Base-by-base conservation (phyloP, 23 tunicate species). In the Styela clava region DNA sequence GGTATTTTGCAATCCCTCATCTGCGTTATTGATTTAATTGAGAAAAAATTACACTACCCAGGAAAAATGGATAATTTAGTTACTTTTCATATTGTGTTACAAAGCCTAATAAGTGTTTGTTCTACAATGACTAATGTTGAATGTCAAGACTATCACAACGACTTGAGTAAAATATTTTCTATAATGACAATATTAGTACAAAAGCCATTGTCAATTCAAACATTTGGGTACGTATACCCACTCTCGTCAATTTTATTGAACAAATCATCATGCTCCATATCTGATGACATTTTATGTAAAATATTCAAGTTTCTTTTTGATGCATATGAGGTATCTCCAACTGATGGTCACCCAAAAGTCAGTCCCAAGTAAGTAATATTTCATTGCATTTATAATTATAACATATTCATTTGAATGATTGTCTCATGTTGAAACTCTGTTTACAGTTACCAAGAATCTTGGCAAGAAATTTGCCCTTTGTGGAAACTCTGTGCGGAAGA, bases 391-490 rank as follows among this genome's bases (percentile, higher is more conserved):
- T n/a, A n/a, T n/a, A n/a, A n/a, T n/a, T n/a, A n/a, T n/a, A n/a
- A n/a, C n/a, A n/a, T n/a, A n/a, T n/a, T n/a, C n/a, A n/a, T n/a
- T n/a, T n/a, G n/a, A n/a, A n/a, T n/a, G n/a, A n/a, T n/a, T n/a
- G n/a, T n/a, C n/a, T n/a, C n/a, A n/a, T n/a, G n/a, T n/a, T n/a
- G n/a, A n/a, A n/a, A n/a, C n/a, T 71, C 2, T 71, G 24, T 34
- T 71, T 71, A 19, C 35, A 71, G 77, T 35, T 71, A 71, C 35
- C 77, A 34, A 5, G 37, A 71, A 28, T 31, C 7, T 35, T 71
- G 77, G 77, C 24, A 30, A 34, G 77, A 71, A 71, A 71, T 71
- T 3, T 71, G 18, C 5, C 35, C 77, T 28, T 30, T 71, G 35
- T 71, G 77, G 77, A 35, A 32, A 26, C 24, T 71, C 7, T 21